Base-by-base conservation (phyloP, 1,140 invertebrate genomes). In the Steinernema feltiae region DNA sequence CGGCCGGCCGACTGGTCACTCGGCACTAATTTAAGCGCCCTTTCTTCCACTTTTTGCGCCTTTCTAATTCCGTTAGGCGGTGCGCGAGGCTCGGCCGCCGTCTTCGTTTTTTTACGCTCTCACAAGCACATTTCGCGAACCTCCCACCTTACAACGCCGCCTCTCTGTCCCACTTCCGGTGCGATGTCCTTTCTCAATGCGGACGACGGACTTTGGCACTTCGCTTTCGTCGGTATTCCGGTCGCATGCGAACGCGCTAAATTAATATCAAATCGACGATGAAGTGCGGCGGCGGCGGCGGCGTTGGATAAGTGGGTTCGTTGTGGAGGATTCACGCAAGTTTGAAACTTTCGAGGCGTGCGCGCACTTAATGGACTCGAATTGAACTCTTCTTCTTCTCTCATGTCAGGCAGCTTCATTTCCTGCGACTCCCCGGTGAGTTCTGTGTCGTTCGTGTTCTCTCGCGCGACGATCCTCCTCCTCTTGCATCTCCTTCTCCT, bases 241-340 rank as follows among this genome's bases (percentile, higher is more conserved):
- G n/a, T n/a, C n/a, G n/a, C 35, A 7, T 41, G 18, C 18, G 35
- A 41, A 41, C 35, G 35, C 53, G 53, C 53, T 63, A 15, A 63
- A 63, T 63, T 63, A 63, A 63, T 63, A 63, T 63, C 53, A 63
- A 63, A 63, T 63, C 53, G 53, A 63, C 53, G 53, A n/a, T 21
- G 53, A 17, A 27, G 53, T 21, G 53, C 12, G 24, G 3, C 2
- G 53, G 53, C 7, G 15, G 53, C 53, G 53, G 7, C 12, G 35
- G 35, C 18, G 7, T 41, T 41, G 35, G 18, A 41, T 63, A 63
- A 63, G 53, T 63, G 24, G 53, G 53, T 63, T 63, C 53, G 53
- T 63, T 63, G 7, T 63, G 15, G 15, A 15, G 24, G 7, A 63
- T 63, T 12, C 35, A 27, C 12, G 53, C 7, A 63, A n/a, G 24